phyloP scores from a whole-genome alignment of 2,113 vertebrate genomes.

The Regulus satrapa region DNA sequence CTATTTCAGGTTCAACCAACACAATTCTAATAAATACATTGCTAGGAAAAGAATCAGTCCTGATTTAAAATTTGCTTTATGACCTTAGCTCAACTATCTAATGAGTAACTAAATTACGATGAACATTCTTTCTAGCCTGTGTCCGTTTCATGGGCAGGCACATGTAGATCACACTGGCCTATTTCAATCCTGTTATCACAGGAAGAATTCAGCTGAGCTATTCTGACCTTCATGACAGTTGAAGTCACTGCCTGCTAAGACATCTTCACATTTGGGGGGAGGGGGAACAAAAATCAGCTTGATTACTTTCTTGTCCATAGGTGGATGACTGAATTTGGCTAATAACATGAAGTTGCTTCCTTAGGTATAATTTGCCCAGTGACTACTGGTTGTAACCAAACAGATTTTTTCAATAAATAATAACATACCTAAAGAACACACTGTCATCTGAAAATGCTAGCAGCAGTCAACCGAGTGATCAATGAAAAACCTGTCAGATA shows the following conservation, averaged over 20 bases:
- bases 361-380: background rate
- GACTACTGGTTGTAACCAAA: background rate
- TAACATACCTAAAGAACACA: background rate
- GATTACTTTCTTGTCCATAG: background rate
- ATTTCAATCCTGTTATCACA: background rate
- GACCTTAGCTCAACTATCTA: background rate
- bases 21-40: background rate
- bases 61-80: background rate
- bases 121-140: background rate
- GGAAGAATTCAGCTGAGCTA: background rate
- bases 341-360: background rate
- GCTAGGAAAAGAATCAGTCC: background rate
- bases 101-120: background rate
- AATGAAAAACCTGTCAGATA: background rate
- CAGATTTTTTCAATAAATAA: background rate
- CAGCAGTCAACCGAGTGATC: background rate
- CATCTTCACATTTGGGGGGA: background rate
- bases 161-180: background rate
- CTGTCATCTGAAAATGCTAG: background rate
- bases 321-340: background rate
- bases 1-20: background rate
- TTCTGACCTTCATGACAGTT: background rate
- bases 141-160: background rate
- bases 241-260: background rate
- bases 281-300: background rate